Percentiles rank a stretch among this genome's conserved stretches.
Evolutionary conservation across 2,888 invertebrate genomes (phyloP).

Genomic region (Drosophila atroscutellata): DNA sequence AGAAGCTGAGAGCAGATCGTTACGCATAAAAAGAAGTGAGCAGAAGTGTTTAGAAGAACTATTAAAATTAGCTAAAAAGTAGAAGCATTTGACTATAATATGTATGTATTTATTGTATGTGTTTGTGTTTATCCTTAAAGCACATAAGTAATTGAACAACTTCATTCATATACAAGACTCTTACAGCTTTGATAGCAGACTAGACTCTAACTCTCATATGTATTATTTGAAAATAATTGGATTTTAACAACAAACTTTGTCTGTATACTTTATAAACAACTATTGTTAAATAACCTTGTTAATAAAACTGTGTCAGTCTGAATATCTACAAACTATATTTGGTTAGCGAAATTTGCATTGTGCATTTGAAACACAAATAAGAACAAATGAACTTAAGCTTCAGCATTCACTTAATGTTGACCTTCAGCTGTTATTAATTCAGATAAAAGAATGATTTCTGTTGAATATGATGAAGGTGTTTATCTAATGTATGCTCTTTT

Average conservation of each 20-base stretch:
- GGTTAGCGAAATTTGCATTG: background rate
- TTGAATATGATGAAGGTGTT: background rate
- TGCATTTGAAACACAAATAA: background rate
- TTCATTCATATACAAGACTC: background rate
- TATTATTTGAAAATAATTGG: background rate
- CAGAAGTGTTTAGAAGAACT: background rate
- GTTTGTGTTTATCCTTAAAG: background rate
- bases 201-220: background rate
- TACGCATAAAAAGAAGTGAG: background rate
- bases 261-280: background rate
- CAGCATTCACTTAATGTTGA: slow-evolving; percentile 1
- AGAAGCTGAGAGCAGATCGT: background rate
- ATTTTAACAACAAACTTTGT: background rate
- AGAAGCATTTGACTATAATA: background rate
- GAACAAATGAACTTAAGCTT: background rate
- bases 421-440: slow-evolving; percentile 7
- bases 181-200: background rate
- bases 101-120: background rate
- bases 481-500: slow-evolving; percentile 11
- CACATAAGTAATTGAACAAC: background rate
- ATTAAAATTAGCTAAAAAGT: background rate
- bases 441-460: slow-evolving; percentile 1
- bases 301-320: background rate
- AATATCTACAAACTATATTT: background rate
- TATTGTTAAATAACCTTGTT: background rate